Base-by-base conservation (phyloP, 2,113 vertebrate species). In the Psittacus erithacus region DNA sequence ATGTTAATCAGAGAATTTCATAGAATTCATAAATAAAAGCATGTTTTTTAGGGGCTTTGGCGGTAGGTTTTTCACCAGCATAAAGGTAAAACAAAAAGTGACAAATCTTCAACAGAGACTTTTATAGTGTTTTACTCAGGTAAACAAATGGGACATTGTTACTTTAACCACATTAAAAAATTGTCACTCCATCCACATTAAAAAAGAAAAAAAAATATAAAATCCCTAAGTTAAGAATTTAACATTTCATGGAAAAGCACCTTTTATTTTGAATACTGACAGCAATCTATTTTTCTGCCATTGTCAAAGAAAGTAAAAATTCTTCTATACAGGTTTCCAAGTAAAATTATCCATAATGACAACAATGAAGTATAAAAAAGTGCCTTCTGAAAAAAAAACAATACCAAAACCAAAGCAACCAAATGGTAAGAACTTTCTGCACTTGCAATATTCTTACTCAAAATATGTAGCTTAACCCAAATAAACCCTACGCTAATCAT, bases 31-130 rank as follows among this genome's bases (percentile, higher is more conserved):
- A 78, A 71, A 85, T 35, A 39, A 41, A 55, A 68, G 7, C 5
- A 5, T 1, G 0, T 0, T 5, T 9, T 38, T 38, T 24, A 35
- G 13, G n/a, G 4, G 6, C 2, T 57, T 68, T 60, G 10, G 8
- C 25, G 19, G 2, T 49, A 20, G 0, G 3, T 0, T 2, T 10
- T 25, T 39, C 17, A 50, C 1, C 5, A 33, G 13, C 29, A 71
- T 22, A 60, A 71, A 90, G 10, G 3, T 83, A 88, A 60, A 74
- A 50, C 28, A 78, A 7, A 74, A 74, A 47, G 1, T 9, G 11
- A 88, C 9, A 85, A 76, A n/a, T 67, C 50, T 53, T 92, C 38
- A 88, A 10, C 31, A 78, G 19, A 55, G 31, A 44, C 4, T 55
- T 53, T 31, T 29, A 53, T 17, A 86, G 24, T 15, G 6, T 49